phyloP scores from a whole-genome alignment of 2,797 vertebrate genomes.

The Falco cherrug region DNA sequence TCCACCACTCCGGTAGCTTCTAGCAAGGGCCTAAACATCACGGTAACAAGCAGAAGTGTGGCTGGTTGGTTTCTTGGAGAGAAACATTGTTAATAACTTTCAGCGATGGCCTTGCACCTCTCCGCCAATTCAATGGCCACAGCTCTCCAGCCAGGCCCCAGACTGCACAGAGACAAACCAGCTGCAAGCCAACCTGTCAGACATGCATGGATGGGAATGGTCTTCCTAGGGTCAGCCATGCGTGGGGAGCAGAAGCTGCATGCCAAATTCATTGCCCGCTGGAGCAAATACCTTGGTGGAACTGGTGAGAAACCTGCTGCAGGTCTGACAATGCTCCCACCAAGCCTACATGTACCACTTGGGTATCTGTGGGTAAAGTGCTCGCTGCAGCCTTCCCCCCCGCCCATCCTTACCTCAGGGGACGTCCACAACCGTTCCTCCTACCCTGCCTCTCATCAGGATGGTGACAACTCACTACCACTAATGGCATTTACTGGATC shows the following conservation, averaged over 20 bases:
- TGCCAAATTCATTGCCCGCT: constrained; percentile 51
- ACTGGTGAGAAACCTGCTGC: constrained; percentile 34
- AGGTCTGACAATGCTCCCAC: constrained; percentile 56
- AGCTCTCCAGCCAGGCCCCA: constrained; percentile 29
- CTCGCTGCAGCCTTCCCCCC: background rate
- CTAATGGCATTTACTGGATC: background rate
- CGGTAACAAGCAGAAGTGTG: background rate
- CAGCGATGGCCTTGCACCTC: constrained; percentile 5
- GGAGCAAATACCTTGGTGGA: constrained; percentile 55
- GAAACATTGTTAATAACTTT: constrained; percentile 54
- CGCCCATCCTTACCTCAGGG: constrained; percentile 47
- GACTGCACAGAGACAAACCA: constrained; percentile 57
- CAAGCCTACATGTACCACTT: background rate
- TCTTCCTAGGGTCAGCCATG: constrained; percentile 60
- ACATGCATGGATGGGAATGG: constrained; percentile 59
- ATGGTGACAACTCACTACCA: background rate
- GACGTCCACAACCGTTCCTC: background rate
- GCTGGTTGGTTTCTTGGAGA: constrained; percentile 58
- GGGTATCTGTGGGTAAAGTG: background rate
- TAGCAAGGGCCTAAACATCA: constrained; percentile 36
- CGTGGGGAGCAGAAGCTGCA: constrained; percentile 56
- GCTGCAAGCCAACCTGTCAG: constrained; percentile 65
- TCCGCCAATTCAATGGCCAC: background rate
- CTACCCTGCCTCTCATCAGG: background rate
- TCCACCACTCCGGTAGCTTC: constrained; percentile 36